phyloP scores from a whole-genome alignment of 92 coral and sea anemone genomes.

The Micromussa lordhowensis region DNA sequence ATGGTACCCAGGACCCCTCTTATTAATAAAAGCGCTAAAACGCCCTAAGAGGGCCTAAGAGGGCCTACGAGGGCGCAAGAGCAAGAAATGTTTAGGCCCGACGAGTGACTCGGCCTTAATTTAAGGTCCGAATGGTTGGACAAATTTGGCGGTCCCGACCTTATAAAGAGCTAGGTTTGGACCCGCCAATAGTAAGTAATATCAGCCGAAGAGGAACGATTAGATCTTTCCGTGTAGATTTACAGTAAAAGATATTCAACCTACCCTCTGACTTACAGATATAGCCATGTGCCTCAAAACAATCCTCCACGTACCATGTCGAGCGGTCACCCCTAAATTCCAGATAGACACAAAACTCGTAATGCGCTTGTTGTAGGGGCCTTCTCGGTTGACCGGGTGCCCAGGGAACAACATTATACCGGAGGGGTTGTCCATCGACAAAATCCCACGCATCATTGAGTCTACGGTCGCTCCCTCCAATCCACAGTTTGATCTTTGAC shows the following conservation, averaged over 20 bases:
- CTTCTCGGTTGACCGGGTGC: constrained; percentile 83
- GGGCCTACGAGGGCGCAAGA: too few species aligned
- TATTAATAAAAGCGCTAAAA: too few species aligned
- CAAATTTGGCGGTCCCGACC: too few species aligned
- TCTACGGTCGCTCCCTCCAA: constrained; percentile 80
- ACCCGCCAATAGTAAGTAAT: too few species aligned
- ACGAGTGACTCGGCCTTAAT: too few species aligned
- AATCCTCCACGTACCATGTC: constrained; percentile 82
- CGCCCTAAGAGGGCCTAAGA: too few species aligned
- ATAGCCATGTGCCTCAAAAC: constrained; percentile 72
- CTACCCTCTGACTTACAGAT: constrained; percentile 79
- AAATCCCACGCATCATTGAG: constrained; percentile 74
- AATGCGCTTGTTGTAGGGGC: constrained; percentile 47
- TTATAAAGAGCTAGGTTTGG: too few species aligned
- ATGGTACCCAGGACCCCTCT: too few species aligned
- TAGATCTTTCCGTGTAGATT: background rate
- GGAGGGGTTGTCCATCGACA: constrained; percentile 77
- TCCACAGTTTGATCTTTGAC: constrained; percentile 72
- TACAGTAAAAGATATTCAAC: background rate
- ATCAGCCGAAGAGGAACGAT: too few species aligned
- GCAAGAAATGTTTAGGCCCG: too few species aligned
- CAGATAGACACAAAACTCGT: constrained; percentile 70
- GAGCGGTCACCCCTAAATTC: constrained; percentile 60
- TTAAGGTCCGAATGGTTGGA: too few species aligned
- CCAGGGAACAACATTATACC: constrained; percentile 77